Conservation (phyloP, 1,140 invertebrate species). For the Hypsibius dujardini region DNA sequence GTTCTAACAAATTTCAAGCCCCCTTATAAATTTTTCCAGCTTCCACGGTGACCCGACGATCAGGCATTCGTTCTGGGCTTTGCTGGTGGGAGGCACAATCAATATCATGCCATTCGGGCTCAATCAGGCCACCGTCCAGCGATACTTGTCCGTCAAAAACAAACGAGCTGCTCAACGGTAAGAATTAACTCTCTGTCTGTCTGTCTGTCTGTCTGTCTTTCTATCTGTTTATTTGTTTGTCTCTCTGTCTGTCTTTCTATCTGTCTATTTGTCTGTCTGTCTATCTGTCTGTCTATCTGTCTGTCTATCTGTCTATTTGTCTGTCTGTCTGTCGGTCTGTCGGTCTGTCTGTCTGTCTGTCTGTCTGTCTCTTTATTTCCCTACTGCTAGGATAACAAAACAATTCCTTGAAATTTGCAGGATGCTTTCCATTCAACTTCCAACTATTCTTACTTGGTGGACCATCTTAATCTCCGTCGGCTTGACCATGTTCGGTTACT, state of each 20-base stretch:
- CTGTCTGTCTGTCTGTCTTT: too few relatives aligned
- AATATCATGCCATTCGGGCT: neutral
- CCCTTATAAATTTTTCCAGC: too few relatives aligned
- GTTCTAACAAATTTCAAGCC: conserved; percentile 26
- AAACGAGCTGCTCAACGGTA: conserved; percentile 6
- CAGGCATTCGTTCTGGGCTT: conserved; percentile 30
- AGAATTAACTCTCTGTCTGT: neutral
- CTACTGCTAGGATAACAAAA: too few relatives aligned
- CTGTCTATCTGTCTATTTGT: too few relatives aligned
- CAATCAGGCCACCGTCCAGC: neutral
- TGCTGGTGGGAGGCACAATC: conserved; percentile 28
- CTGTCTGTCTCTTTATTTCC: too few relatives aligned
- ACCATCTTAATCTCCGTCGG: conserved; percentile 23
- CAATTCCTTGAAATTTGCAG: conserved; percentile 23
- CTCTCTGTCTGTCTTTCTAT: too few relatives aligned
- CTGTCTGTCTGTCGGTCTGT: too few relatives aligned
- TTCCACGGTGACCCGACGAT: conserved; percentile 26
- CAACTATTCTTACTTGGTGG: conserved; percentile 22
- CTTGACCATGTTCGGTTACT: conserved; percentile 26
- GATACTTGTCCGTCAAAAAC: neutral
- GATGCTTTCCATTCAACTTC: conserved; percentile 23
- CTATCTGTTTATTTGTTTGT: too few relatives aligned
- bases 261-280: too few relatives aligned
- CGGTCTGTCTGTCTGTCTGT: too few relatives aligned
- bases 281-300: too few relatives aligned